phyloP scores from a whole-genome alignment of 2,113 vertebrate genomes.

The Heliornis fulica region DNA sequence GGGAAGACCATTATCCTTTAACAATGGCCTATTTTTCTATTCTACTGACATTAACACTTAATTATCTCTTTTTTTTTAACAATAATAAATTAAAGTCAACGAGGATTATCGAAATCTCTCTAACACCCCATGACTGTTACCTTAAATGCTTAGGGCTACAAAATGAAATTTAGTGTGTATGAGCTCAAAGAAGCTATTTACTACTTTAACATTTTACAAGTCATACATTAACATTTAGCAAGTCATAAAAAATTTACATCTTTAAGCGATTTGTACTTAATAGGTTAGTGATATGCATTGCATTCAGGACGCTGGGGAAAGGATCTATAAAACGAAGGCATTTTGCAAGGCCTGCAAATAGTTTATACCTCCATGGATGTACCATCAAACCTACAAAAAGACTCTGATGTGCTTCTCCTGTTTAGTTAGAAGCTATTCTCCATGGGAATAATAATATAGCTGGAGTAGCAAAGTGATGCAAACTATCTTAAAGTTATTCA shows the following conservation, averaged over 20 bases:
- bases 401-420: background rate
- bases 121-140: slow-evolving; percentile 56
- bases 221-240: slow-evolving; percentile 81
- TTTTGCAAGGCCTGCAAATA: slow-evolving; percentile 52
- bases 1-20: background rate
- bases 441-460: background rate
- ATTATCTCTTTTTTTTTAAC: slow-evolving; percentile 9
- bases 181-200: slow-evolving; percentile 72
- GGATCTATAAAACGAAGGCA: slow-evolving; percentile 55
- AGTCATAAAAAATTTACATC: slow-evolving; percentile 77
- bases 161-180: slow-evolving; percentile 69
- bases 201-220: slow-evolving; percentile 80
- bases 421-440: background rate
- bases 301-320: background rate
- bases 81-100: slow-evolving; percentile 59
- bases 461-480: background rate
- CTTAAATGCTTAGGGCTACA: slow-evolving; percentile 71
- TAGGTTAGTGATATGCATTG: slow-evolving; percentile 66
- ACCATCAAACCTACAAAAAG: background rate
- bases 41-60: slow-evolving; percentile 53
- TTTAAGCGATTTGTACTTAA: slow-evolving; percentile 77
- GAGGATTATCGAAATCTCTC: slow-evolving; percentile 60
- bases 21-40: slow-evolving; percentile 26
- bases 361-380: slow-evolving; percentile 15
- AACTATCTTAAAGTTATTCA: background rate